Base-by-base conservation (phyloP, 1,140 invertebrate genomes). In the Philotrypesis tridentata region DNA sequence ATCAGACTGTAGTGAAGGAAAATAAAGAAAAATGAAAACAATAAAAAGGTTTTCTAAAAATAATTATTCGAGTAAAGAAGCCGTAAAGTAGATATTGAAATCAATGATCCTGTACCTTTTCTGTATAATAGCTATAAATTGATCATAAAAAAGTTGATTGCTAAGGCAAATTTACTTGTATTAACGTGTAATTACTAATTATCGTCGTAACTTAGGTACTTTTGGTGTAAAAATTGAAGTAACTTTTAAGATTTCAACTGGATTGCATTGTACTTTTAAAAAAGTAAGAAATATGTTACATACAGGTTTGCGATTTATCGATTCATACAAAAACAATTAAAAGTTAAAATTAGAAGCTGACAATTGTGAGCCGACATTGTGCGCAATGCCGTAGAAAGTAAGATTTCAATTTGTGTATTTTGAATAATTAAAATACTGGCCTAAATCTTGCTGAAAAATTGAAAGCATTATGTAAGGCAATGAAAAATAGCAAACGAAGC, bases 221-320 rank as follows among this genome's bases (percentile, higher is more conserved):
- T 88, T 91, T 88, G 89, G 87, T 91, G 90, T 91, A 90, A 90
- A 91, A 88, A 91, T 90, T 90, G 87, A 90, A 85, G 84, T 90
- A 89, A 91, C 85, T 83, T 85, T 86, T 89, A 91, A 89, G 88
- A 86, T 85, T 87, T 89, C 86, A 88, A 85, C 83, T 88, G 85
- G 87, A 86, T 84, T 86, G 79, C 68, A 77, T 75, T 84, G 31
- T 79, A 74, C 67, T 77, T 73, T 76, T 40, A 33, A 73, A 74
- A 48, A 82, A 71, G 33, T 55, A 79, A 70, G 40, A 60, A 76
- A 11, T 79, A 31, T 70, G 61, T 76, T 79, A 75, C 25, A 70
- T 75, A 75, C 60, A 76, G 12, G 48, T 29, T 72, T 83, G 40
- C 29, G 43, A 14, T 79, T 25, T 68, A 63, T 82, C 55, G 70